Base-by-base conservation (phyloP, 2,797 vertebrate genomes). In the Simalia tracyae region DNA sequence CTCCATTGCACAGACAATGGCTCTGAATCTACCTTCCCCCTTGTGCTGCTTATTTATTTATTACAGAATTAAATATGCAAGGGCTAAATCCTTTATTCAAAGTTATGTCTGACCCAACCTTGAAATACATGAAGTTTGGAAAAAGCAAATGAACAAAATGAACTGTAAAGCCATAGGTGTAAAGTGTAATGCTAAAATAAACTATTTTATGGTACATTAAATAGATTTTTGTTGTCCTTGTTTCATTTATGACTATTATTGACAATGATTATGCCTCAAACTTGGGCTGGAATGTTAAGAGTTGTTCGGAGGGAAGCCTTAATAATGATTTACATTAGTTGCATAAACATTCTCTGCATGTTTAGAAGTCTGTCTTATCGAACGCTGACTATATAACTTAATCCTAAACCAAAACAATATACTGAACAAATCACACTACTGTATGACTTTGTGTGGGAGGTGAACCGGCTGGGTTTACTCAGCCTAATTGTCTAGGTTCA, bases 111-210 rank as follows among this genome's bases (percentile, higher is more conserved):
- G 56, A 31, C 1, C 26, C 85, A 59, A n/a, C 12, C 7, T 12
- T 15, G 31, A 59, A 84, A 12, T 36, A 50, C 5, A 46, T 60
- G 26, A 11, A 89, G 54, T 86, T 68, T 72, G 50, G 81, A 46
- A 66, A 19, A 85, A 85, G 6, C 4, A 4, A 87, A 54, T 81
- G 4, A 1, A 8, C 22, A 61, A 46, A 91, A 81, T 63, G 12
- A 87, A 81, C 1, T 92, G 57, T 84, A 88, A 63, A 56, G 7
- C 57, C 42, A 61, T 24, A 36, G 2, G 36, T 36, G 19, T 92
- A 60, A 56, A 17, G 1, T 84, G n/a, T 15, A 84, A 87, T 84
- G 68, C 22, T 66, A 64, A 91, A 88, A 91, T 88, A 91, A 88
- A 92, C 19, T 72, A 31, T 91, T 59, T 22, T 36, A 36, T 36